A percentile compares a stretch with the other conserved stretches of the same genome.
These are phyloP conservation scores for Aspidapion aeneum DNA, from an alignment of 2,888 invertebrate genomes.

Conservation along the genomic window DNA sequence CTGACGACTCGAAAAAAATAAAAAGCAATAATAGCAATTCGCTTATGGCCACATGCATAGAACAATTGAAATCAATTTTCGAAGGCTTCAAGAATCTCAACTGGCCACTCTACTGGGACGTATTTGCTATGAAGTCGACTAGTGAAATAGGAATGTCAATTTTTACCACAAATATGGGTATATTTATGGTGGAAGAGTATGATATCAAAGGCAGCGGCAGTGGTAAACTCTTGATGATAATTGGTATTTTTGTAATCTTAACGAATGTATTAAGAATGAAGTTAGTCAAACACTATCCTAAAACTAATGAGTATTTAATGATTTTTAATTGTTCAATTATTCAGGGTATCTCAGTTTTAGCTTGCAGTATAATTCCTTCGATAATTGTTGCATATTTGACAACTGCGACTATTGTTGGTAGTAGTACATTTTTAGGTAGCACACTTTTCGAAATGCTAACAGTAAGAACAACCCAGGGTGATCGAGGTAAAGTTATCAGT, in stretches of 20 bases:
- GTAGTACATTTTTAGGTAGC: constrained; percentile 19
- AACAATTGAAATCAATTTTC: constrained; percentile 17
- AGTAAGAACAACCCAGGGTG: constrained; percentile 17
- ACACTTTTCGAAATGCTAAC: constrained; percentile 21
- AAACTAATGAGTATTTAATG: constrained; percentile 13
- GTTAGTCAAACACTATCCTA: constrained; percentile 15
- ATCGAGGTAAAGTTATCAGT: constrained; percentile 26
- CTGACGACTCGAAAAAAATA: constrained; percentile 10
- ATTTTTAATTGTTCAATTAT: constrained; percentile 19
- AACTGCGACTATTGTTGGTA: constrained; percentile 12
- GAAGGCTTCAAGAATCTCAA: constrained; percentile 16
- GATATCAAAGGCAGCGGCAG: constrained; percentile 19
- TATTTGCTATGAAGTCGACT: constrained; percentile 22
- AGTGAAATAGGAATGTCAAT: constrained; percentile 19
- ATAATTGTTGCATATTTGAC: constrained; percentile 14
- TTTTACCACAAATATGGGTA: constrained; percentile 18
- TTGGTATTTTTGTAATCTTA: constrained; percentile 16
- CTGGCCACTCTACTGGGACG: constrained; percentile 21
- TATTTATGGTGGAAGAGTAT: constrained; percentile 19
- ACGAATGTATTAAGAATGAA: constrained; percentile 23
- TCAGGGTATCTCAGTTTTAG: constrained; percentile 15
- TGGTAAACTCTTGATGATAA: constrained; percentile 20
- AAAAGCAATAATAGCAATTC: constrained; percentile 12
- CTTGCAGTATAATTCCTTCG: constrained; percentile 12
- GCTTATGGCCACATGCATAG: constrained; percentile 1